Percentiles rank a stretch among this genome's conserved stretches.
These are phyloP conservation scores for Philypnodon macrostomus DNA, from an alignment of 2,797 vertebrate species.

Conservation along the genomic window DNA sequence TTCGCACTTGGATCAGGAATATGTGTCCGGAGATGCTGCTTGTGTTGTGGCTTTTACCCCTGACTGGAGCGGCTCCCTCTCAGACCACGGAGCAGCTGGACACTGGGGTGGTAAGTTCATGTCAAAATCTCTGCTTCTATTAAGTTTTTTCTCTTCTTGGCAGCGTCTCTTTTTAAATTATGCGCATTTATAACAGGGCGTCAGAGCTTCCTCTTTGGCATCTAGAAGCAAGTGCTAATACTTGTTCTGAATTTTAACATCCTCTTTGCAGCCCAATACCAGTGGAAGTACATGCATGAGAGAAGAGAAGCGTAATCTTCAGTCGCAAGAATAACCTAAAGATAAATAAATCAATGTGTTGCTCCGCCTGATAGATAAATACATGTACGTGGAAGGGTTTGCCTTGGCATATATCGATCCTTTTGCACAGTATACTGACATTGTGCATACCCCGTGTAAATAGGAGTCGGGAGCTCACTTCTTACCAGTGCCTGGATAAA, in stretches of 20 bases:
- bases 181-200: slow-evolving; percentile 26
- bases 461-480: not conserved
- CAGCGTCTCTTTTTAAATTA: not conserved
- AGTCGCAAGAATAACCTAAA: slow-evolving; percentile 1
- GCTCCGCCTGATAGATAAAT: not conserved
- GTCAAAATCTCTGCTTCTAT: slow-evolving; percentile 5
- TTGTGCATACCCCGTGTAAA: not conserved
- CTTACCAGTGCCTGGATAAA: not conserved
- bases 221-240: slow-evolving; percentile 39
- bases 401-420: slow-evolving; percentile 5
- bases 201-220: slow-evolving; percentile 22
- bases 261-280: slow-evolving; percentile 44
- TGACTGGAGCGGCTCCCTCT: slow-evolving; percentile 70
- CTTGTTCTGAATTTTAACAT: slow-evolving; percentile 63
- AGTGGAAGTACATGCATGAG: not conserved
- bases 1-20: slow-evolving; percentile 64
- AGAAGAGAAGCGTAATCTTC: not conserved
- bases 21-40: slow-evolving; percentile 68
- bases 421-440: not conserved
- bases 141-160: slow-evolving; percentile 6
- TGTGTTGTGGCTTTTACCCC: slow-evolving; percentile 63
- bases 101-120: slow-evolving; percentile 77
- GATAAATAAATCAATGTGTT: not conserved
- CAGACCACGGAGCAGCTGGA: slow-evolving; percentile 72
- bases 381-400: not conserved